A percentile compares a stretch with the other conserved stretches of the same genome.
Conservation (phyloP, 2,797 vertebrate species). For the Danio aesculapii region DNA sequence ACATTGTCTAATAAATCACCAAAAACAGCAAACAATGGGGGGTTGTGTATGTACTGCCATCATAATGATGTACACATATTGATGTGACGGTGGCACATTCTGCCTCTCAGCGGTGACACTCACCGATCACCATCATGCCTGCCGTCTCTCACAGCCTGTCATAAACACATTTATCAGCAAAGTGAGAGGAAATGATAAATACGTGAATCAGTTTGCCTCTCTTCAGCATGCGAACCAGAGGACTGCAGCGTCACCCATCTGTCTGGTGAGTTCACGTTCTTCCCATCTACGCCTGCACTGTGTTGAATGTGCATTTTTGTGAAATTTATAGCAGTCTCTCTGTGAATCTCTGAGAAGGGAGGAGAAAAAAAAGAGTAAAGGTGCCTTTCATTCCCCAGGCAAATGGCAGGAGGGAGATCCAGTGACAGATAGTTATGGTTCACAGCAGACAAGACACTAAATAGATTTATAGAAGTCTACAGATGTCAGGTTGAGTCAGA, state of each 20-base stretch:
- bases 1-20: not conserved
- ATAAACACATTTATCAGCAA: constrained; percentile 21
- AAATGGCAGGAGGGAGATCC: constrained; percentile 53
- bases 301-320: constrained; percentile 49
- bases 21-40: not conserved
- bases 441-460: constrained; percentile 58
- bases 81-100: constrained; percentile 18
- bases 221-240: constrained; percentile 13
- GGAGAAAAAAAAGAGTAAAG: constrained; percentile 42
- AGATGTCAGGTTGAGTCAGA: constrained; percentile 58
- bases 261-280: constrained; percentile 47
- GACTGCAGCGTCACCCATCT: constrained; percentile 20
- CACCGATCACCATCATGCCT: constrained; percentile 21
- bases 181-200: constrained; percentile 30
- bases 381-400: constrained; percentile 48
- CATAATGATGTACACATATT: constrained; percentile 7
- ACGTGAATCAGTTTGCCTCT: constrained; percentile 14
- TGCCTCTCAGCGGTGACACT: not conserved
- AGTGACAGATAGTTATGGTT: constrained; percentile 59
- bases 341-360: constrained; percentile 21
- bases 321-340: constrained; percentile 51
- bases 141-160: not conserved
- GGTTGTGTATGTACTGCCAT: not conserved
- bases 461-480: constrained; percentile 61
- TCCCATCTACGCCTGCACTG: constrained; percentile 48